Conservation (phyloP, 2,888 invertebrate species). For the Micropterix aruncella region DNA sequence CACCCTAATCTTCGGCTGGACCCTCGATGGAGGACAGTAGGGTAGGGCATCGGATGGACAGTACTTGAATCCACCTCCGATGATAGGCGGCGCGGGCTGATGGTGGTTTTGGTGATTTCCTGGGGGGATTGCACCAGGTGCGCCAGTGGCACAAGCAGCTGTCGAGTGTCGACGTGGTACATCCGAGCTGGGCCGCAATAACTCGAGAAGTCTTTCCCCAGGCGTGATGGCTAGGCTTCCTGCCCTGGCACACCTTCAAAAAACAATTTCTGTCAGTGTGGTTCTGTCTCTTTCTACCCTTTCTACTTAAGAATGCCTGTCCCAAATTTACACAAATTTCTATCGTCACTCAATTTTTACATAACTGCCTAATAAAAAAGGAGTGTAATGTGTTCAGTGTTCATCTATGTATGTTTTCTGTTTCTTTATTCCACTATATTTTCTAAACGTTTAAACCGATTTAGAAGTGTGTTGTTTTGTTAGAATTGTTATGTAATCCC, state of each 20-base stretch:
- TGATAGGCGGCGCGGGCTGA: slow-evolving; percentile 5
- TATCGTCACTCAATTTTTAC: no score
- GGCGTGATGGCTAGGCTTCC: slow-evolving; percentile 35
- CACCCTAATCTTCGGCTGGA: not conserved
- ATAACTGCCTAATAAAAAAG: no score
- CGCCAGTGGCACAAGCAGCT: slow-evolving; percentile 24
- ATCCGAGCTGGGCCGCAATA: slow-evolving; percentile 31
- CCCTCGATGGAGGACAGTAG: slow-evolving; percentile 30
- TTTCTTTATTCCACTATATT: no score
- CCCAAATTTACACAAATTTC: no score
- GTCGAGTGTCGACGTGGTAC: slow-evolving; percentile 34
- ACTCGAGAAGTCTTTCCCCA: slow-evolving; percentile 38
- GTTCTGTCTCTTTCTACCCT: no score
- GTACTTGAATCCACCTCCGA: slow-evolving; percentile 25
- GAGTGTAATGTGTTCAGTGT: no score
- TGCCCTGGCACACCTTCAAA: slow-evolving; percentile 30
- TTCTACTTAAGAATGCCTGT: no score
- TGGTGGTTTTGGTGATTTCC: slow-evolving; percentile 18
- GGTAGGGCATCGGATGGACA: slow-evolving; percentile 38
- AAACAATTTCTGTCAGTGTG: no score
- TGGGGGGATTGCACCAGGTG: slow-evolving; percentile 18
- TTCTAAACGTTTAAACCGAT: no score
- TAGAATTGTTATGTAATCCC: no score
- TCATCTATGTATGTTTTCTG: no score
- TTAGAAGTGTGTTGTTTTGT: no score